Base-by-base conservation (phyloP, 2,888 invertebrate species). In the Panorpa germanica region DNA sequence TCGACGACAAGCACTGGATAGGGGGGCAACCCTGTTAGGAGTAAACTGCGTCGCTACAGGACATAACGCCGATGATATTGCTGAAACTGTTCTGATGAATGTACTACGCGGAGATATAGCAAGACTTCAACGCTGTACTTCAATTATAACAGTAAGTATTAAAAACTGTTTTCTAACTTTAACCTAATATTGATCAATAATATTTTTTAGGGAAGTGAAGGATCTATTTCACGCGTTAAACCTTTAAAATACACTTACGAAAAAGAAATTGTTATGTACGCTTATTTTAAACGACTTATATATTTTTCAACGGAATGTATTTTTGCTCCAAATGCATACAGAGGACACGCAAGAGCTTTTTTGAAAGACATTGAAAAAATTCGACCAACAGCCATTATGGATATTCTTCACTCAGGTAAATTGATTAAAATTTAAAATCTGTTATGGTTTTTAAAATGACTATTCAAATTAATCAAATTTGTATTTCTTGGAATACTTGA, bases 181-280 rank as follows among this genome's bases (percentile, higher is more conserved):
- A 27, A 33, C 31, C n/a, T 17, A 31, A 35, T 31, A 35, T 18
- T 29, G 32, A 28, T 28, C 33, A 23, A 37, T 32, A 27, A 46
- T 45, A 2, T 35, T 38, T 55, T 61, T 35, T 45, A 75, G 74
- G 70, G 75, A 38, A 65, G 68, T 42, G 81, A 81, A 45, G 83
- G 78, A 37, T 62, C 77, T 7, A 80, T 95, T 44, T 83, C 88
- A 2, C 63, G 95, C 41, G 90, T 90, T 11, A 96, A 96, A 48
- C 95, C 95, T 0, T 67, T 96, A 22, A 96, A 96, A 49, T 96
- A 95, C 49, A 76, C 90, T 0, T 98, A 95, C 51, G 98, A 98
- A 52, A 96, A 96, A 48, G 98, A 98, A 60, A 98, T 98, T 47
- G 98, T 96, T 0, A 90, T 95, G 88, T 95, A 98, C 57, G 96